These are phyloP conservation scores for Palloptera scutellata DNA, from an alignment of 2,888 invertebrate species.

Conservation along the genomic window DNA sequence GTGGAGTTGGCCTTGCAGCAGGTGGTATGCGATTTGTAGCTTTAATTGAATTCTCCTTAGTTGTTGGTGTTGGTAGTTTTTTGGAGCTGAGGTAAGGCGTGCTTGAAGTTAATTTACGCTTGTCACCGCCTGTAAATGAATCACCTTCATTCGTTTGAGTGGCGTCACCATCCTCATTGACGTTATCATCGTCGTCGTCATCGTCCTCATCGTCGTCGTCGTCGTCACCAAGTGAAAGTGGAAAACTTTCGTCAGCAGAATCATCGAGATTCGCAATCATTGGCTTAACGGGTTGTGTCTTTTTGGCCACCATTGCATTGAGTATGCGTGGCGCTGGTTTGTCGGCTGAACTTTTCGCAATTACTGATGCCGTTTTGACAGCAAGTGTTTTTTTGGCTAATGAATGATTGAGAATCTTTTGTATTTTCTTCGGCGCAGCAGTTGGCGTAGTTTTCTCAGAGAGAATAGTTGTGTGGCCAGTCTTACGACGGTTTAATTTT, in stretches of 20 bases:
- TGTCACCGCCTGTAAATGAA: constrained; percentile 20
- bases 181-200: constrained; percentile 26
- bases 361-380: constrained; percentile 22
- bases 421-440: constrained; percentile 28
- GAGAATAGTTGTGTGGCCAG: constrained; percentile 45
- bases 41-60: constrained; percentile 42
- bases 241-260: constrained; percentile 49
- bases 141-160: constrained; percentile 35
- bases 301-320: constrained; percentile 59
- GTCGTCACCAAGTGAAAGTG: constrained; percentile 46
- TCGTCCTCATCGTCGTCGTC: constrained; percentile 39
- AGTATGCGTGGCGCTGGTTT: constrained; percentile 61
- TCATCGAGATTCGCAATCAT: constrained; percentile 52
- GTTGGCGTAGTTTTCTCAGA: constrained; percentile 41
- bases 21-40: constrained; percentile 38
- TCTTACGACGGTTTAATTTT: constrained; percentile 44
- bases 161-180: constrained; percentile 33
- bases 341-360: constrained; percentile 27
- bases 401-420: constrained; percentile 35
- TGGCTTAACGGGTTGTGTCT: constrained; percentile 56
- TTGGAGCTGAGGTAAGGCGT: constrained; percentile 26
- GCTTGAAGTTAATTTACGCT: constrained; percentile 16
- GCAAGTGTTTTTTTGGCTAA: constrained; percentile 24
- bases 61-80: constrained; percentile 28
- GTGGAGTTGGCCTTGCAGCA: constrained; percentile 27